Evolutionary conservation across 2,888 invertebrate genomes (phyloP).

Genomic region (Azorinus chamasolen): DNA sequence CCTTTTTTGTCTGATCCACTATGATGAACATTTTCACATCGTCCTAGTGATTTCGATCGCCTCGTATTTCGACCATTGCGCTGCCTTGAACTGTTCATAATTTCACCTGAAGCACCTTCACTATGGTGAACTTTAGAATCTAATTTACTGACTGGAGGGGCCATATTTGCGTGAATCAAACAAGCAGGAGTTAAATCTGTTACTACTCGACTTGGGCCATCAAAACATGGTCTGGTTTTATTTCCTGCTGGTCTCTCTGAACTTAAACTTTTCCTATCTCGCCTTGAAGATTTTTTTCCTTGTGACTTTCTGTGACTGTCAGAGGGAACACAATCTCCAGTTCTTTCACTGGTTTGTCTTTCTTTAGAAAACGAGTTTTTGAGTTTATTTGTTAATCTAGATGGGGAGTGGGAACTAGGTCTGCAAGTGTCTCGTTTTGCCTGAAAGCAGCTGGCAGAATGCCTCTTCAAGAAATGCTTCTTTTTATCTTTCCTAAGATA

Average conservation of each 20-base stretch:
- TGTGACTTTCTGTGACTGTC: conserved; percentile 5
- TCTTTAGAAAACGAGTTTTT: conserved; percentile 24
- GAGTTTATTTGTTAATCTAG: conserved; percentile 26
- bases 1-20: too few relatives aligned
- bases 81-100: not conserved
- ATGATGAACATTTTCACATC: conserved; percentile 21
- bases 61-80: conserved; percentile 2
- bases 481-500: conserved; percentile 44
- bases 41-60: conserved; percentile 51
- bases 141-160: conserved; percentile 8
- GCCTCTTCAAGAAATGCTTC: conserved; percentile 46
- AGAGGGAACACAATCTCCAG: conserved; percentile 11
- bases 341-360: conserved; percentile 11
- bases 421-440: conserved; percentile 8
- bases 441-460: conserved; percentile 54
- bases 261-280: too few relatives aligned
- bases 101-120: conserved; percentile 3
- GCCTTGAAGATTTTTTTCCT: conserved; percentile 25
- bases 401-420: conserved; percentile 2
- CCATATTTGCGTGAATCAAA: conserved; percentile 19
- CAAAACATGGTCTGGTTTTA: conserved; percentile 10
- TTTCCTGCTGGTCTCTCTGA: not conserved
- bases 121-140: conserved; percentile 7
- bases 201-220: conserved; percentile 20
- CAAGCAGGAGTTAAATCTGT: conserved; percentile 46